A percentile compares a stretch with the other conserved stretches of the same genome.
These are phyloP conservation scores for Python bivittatus DNA, from an alignment of 2,113 vertebrate genomes.

Conservation along the genomic window DNA sequence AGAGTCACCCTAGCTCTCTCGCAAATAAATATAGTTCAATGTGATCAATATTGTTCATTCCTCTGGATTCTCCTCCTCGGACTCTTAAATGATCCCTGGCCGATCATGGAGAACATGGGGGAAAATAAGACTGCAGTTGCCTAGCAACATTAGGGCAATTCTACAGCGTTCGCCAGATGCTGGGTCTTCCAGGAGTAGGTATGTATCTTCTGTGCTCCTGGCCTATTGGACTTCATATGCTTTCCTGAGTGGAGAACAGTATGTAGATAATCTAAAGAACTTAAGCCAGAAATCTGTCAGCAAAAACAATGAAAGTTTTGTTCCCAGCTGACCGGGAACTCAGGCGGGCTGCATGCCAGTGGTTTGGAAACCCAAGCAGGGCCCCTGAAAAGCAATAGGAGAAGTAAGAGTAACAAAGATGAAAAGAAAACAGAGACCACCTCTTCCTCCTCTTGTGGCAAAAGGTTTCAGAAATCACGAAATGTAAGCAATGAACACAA, in stretches of 20 bases:
- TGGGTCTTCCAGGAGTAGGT: background rate
- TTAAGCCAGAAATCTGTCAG: background rate
- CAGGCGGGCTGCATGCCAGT: background rate
- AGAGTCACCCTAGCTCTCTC: no score
- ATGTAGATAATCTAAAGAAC: background rate
- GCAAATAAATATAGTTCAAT: no score
- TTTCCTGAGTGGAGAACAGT: background rate
- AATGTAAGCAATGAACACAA: no score
- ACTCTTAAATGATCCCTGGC: background rate
- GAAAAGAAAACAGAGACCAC: background rate
- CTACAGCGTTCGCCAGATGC: background rate
- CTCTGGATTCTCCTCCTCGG: background rate
- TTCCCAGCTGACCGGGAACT: background rate
- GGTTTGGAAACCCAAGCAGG: background rate
- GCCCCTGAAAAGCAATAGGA: no score
- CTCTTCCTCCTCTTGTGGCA: background rate
- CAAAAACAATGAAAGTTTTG: no score
- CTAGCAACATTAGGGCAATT: constrained; percentile 6
- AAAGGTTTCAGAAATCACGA: no score
- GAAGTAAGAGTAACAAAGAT: background rate
- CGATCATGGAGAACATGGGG: no score
- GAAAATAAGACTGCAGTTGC: background rate
- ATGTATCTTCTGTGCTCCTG: background rate
- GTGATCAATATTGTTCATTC: background rate
- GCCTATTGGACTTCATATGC: background rate